A percentile compares a stretch with the other conserved stretches of the same genome.
phyloP scores from a whole-genome alignment of 1,140 invertebrate genomes.

The Gonioctena quinquepunctata region DNA sequence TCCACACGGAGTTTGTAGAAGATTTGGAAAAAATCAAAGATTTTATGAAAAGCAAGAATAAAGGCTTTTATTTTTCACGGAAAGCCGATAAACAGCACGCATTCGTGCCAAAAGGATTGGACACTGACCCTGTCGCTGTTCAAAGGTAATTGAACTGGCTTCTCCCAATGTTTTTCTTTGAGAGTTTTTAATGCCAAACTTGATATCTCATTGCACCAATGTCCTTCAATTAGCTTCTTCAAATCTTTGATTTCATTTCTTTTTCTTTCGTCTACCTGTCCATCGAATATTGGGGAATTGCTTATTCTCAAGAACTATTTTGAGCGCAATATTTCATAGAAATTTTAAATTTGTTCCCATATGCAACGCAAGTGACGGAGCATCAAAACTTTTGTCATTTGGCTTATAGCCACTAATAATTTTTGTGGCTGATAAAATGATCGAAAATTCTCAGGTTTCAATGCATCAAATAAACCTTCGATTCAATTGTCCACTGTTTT shows the following conservation, averaged over 20 bases:
- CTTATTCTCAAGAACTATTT: constrained; percentile 25
- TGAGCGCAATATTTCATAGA: constrained; percentile 27
- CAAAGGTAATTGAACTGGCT: constrained; percentile 11
- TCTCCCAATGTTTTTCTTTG: constrained; percentile 24
- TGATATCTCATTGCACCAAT: constrained; percentile 29
- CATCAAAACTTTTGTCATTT: constrained; percentile 21
- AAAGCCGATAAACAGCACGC: no score
- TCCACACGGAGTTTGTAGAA: no score
- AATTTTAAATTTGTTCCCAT: constrained; percentile 33
- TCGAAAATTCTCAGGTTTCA: constrained; percentile 29
- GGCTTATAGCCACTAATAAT: constrained; percentile 28
- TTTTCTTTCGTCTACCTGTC: constrained; percentile 10
- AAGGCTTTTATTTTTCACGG: no score
- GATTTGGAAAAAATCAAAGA: no score
- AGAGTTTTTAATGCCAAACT: constrained; percentile 22
- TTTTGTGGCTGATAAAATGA: constrained; percentile 26
- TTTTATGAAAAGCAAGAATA: no score
- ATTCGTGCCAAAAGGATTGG: no score
- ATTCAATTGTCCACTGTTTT: constrained; percentile 9
- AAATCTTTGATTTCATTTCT: constrained; percentile 25
- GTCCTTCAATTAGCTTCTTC: constrained; percentile 17
- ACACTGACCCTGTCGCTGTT: no score
- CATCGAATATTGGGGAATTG: constrained; percentile 9
- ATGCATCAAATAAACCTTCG: constrained; percentile 18
- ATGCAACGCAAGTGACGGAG: constrained; percentile 29